Base-by-base conservation (phyloP, 2,888 invertebrate species). In the Strigamia maritima region DNA sequence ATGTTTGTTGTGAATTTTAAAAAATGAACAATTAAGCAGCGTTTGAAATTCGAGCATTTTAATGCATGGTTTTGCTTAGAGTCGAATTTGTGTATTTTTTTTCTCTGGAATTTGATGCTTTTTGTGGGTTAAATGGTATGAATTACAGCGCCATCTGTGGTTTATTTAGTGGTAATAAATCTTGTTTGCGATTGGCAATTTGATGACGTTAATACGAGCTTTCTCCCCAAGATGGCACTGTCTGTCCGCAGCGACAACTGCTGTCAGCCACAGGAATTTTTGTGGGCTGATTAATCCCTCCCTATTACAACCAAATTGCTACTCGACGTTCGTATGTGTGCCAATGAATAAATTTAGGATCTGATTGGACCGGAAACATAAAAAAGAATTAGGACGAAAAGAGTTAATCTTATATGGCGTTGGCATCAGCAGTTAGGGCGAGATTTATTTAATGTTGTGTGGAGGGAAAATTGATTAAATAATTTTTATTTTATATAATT, bases 211-310 rank as follows among this genome's bases (percentile, higher is more conserved):
- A 70, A n/a, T 70, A 7, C n/a, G 28, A 3, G 26, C 14, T 16
- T 28, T 70, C 28, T 28, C 26, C 28, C 70, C 26, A 14, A 70
- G 70, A 70, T 26, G 70, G 70, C 70, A 28, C 2, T n/a, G 26
- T 26, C 14, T 70, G 28, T 70, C 26, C 16, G 70, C 70, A 14
- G 12, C 70, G 28, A 70, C 70, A 12, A 28, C 24, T 28, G 4
- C 16, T 28, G 16, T 16, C n/a, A 70, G 70, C 70, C 70, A 70
- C 70, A 70, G 70, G 70, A 70, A 70, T 70, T 70, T 70, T 70
- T 70, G 70, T n/a, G 70, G 70, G 70, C 70, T 70, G 70, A 70
- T 70, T 70, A 70, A 70, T 70, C 70, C 70, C 54, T 70, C 70
- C 28, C 70, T 26, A 70, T 70, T 70, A 70, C 70, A 70, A 70